Conservation (phyloP, 2,888 invertebrate species). For the Encarsia formosa region DNA sequence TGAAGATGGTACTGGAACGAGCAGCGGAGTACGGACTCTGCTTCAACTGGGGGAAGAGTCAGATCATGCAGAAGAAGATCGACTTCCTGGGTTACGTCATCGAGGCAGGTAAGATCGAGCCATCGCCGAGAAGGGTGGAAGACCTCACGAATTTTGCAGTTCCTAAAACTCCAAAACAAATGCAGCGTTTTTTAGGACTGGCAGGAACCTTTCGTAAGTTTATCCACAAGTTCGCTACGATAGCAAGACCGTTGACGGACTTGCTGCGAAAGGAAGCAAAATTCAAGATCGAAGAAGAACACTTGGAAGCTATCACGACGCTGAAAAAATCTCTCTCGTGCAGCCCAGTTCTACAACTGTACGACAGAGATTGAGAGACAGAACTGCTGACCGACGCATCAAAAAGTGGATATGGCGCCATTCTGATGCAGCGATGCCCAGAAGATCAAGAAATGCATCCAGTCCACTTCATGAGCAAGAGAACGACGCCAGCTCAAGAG, state of each 20-base stretch:
- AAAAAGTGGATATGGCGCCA: background rate
- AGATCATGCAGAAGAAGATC: too few species aligned
- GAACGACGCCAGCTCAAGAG: background rate
- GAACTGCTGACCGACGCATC: background rate
- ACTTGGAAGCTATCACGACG: background rate
- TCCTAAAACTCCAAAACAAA: conserved; percentile 9
- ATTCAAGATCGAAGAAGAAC: background rate
- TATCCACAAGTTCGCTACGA: conserved; percentile 12
- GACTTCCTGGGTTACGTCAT: conserved; percentile 26
- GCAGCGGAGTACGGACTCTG: too few species aligned
- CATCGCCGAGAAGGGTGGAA: background rate
- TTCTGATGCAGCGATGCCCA: background rate
- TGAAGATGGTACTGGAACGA: too few species aligned
- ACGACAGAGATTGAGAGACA: too few species aligned
- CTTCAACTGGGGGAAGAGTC: too few species aligned
- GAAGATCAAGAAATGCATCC: background rate
- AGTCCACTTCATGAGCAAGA: background rate
- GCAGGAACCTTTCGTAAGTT: conserved; percentile 4
- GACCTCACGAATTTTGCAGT: conserved; percentile 8
- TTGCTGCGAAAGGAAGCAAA: background rate
- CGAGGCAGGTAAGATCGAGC: background rate
- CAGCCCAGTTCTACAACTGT: background rate
- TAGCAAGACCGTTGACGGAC: background rate
- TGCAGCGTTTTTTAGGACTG: conserved; percentile 20
- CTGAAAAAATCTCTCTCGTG: background rate